Evolutionary conservation across 2,797 vertebrate species (phyloP), one percentile per base, ranked within the genome.

Genomic region (Simalia tracyae): DNA sequence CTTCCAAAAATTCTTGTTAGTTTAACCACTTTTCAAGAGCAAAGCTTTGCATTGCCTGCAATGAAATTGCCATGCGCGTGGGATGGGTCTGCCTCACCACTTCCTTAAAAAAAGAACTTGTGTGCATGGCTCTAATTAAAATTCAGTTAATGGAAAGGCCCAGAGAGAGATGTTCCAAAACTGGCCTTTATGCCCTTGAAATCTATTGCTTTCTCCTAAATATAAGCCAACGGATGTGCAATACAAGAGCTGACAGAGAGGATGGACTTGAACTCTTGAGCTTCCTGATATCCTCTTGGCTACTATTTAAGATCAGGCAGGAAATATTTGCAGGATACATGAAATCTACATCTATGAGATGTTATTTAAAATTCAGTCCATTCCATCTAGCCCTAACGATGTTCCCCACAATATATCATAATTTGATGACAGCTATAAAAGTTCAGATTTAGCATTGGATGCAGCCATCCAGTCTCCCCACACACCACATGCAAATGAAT

Each of bases 351-450:
- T 95, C 93, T 94, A 94, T 93, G 95, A 96, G 93, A 86, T 94
- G 93, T 93, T 94, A 93, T 96, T 96, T 96, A 95, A 91, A 96
- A 96, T 97, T 96, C 96, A 87, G 92, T 92, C 95, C 96, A 94
- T 93, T 93, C 90, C 92, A 93, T 91, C 85, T 85, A 93, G 46
- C 87, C 94, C 91, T 93, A 95, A 95, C 92, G 89, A 95, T 94
- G 95, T 92, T 95, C 94, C 92, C 94, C 89, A 94, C 95, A 93
- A 96, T 96, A 96, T 96, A 96, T 96, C 96, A 96, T 96, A 95
- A 96, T 96, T 95, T 96, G 96, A 97, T 96, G 94, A 91, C 94
- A 92, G 96, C 91, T 94, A 94, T 97, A 96, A 97, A 92, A 97
- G 95, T 95, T 96, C 46, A 93, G 91, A 54, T 92, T 93, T 94